A percentile compares a stretch with the other conserved stretches of the same genome.
Conservation (phyloP, 1,140 invertebrate species). For the Apis cerana region DNA sequence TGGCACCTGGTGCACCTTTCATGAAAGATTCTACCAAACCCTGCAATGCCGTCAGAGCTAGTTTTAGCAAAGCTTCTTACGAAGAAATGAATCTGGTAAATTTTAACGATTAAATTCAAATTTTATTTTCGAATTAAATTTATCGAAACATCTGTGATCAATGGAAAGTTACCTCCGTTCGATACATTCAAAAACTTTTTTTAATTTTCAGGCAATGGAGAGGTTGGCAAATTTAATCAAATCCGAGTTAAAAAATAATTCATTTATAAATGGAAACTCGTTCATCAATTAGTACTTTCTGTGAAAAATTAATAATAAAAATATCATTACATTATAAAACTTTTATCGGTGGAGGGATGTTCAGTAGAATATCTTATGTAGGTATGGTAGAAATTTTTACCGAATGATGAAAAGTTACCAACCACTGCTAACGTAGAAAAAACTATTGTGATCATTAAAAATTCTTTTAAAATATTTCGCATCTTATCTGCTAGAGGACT, state of each 20-base stretch:
- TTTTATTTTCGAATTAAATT: neutral
- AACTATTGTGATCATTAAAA: neutral
- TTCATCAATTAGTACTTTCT: constrained; percentile 35
- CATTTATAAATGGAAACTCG: constrained; percentile 63
- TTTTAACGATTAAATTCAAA: neutral
- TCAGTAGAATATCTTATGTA: neutral
- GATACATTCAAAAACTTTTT: neutral
- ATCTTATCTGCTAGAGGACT: constrained; percentile 22
- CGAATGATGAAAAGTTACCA: neutral
- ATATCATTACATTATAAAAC: neutral
- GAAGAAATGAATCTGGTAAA: constrained; percentile 84
- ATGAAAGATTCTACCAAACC: constrained; percentile 82
- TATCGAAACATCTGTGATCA: too few relatives aligned
- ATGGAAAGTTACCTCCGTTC: neutral
- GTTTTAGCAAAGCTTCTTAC: constrained; percentile 85
- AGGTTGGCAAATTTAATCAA: constrained; percentile 73
- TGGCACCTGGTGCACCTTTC: constrained; percentile 88
- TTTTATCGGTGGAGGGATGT: neutral
- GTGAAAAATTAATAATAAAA: neutral
- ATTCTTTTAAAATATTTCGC: neutral
- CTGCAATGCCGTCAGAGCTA: constrained; percentile 85
- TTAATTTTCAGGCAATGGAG: constrained; percentile 70
- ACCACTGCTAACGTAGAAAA: neutral
- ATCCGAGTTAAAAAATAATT: constrained; percentile 65
- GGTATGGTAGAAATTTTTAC: neutral